These are phyloP conservation scores for Diuraphis noxia DNA, from an alignment of 1,140 invertebrate genomes.

Conservation along the genomic window DNA sequence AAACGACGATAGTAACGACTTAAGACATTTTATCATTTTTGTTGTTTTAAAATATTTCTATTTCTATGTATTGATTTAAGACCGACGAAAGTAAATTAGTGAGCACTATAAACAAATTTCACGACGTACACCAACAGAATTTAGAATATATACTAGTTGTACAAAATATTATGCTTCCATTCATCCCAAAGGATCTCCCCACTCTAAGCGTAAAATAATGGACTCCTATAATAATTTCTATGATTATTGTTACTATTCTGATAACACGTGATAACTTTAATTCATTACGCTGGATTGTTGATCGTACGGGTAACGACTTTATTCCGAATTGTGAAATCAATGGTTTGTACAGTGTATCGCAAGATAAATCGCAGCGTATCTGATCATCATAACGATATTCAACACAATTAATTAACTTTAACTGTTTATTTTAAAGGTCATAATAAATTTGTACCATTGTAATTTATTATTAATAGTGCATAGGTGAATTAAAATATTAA, in stretches of 20 bases:
- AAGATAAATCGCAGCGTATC: neutral
- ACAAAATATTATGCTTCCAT: slow-evolving; percentile 19
- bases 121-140: slow-evolving; percentile 18
- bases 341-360: neutral
- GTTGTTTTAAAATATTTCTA: neutral
- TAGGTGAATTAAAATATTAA: too few relatives aligned
- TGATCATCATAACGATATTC: neutral
- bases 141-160: slow-evolving; percentile 33
- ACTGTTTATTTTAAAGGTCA: neutral
- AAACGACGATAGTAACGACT: neutral
- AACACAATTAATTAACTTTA: neutral
- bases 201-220: slow-evolving; percentile 2
- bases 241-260: neutral
- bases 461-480: neutral
- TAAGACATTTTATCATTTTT: slow-evolving; percentile 13
- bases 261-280: slow-evolving; percentile 3
- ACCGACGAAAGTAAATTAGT: neutral
- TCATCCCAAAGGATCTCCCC: slow-evolving; percentile 36
- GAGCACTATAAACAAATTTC: slow-evolving; percentile 4
- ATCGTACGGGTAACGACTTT: neutral
- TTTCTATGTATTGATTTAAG: neutral
- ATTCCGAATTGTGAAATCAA: neutral
- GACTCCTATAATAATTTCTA: neutral
- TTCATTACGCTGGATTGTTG: neutral
- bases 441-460: neutral